A percentile compares a stretch with the other conserved stretches of the same genome.
Conservation (phyloP, 37 sponge, comb jelly and placozoan species). For the Sycon ciliatum region DNA sequence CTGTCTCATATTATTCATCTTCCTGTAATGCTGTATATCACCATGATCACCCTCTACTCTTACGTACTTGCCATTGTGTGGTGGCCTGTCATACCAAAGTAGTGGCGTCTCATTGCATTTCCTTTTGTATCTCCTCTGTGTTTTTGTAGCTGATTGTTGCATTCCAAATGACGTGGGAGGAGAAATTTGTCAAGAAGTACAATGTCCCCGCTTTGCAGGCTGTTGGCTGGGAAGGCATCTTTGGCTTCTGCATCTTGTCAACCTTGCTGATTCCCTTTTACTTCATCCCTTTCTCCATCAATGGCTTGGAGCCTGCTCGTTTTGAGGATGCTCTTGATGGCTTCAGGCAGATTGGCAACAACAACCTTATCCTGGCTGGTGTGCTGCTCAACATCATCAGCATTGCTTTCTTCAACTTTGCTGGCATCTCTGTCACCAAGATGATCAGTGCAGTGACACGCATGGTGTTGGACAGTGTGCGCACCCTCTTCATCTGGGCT, state of each 20-base stretch:
- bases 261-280: constrained; percentile 80
- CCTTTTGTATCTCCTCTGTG: no score
- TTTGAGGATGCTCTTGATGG: constrained; percentile 35
- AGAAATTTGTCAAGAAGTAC: constrained; percentile 81
- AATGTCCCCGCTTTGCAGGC: constrained; percentile 76
- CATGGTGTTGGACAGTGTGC: constrained; percentile 27
- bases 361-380: background rate
- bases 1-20: no score
- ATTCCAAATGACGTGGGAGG: constrained; percentile 53
- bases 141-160: no score
- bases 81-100: no score
- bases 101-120: no score
- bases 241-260: constrained; percentile 59
- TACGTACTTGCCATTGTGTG: no score
- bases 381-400: constrained; percentile 23
- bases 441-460: constrained; percentile 32
- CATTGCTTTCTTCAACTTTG: constrained; percentile 37
- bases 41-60: no score
- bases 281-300: constrained; percentile 89
- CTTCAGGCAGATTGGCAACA: constrained; percentile 17
- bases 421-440: constrained; percentile 31
- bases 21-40: no score
- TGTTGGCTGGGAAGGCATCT: constrained; percentile 95
- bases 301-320: constrained; percentile 32
- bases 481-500: constrained; percentile 32